Evolutionary conservation across 2,888 invertebrate genomes (phyloP).

Genomic region (Spatulosminthurus flaviceps): DNA sequence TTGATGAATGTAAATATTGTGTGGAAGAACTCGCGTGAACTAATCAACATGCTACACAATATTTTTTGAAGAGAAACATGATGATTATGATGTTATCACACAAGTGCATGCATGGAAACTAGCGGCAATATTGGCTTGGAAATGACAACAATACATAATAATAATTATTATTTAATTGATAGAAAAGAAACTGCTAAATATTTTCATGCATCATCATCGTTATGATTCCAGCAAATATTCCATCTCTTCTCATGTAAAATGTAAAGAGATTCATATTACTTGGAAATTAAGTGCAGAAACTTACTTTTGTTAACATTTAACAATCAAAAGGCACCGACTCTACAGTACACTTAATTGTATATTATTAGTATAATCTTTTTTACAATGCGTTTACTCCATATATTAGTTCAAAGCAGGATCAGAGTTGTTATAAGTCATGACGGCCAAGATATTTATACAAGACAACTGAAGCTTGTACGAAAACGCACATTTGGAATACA

Average conservation of each 20-base stretch:
- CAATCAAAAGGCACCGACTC: conserved; percentile 11
- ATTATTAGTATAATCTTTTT: neutral
- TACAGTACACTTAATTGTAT: conserved; percentile 14
- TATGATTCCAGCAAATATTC: too few species aligned
- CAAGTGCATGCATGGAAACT: too few species aligned
- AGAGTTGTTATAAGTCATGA: neutral
- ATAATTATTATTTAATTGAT: too few species aligned
- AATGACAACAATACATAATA: too few species aligned
- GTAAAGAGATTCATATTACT: neutral
- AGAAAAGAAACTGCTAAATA: too few species aligned
- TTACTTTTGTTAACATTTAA: neutral
- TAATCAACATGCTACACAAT: too few species aligned
- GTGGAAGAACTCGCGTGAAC: too few species aligned
- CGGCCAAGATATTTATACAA: neutral
- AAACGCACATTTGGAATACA: neutral
- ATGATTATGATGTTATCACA: too few species aligned
- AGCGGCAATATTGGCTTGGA: too few species aligned
- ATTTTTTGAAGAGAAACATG: too few species aligned
- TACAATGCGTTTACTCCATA: neutral
- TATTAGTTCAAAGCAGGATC: neutral
- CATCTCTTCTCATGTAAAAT: neutral
- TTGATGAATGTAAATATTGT: too few species aligned
- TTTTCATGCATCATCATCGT: too few species aligned
- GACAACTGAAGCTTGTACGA: neutral
- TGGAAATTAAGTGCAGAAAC: neutral